phyloP scores from a whole-genome alignment of 30 jellyfish, hydroid and myxozoan species.

The Cassiopea xamachana region DNA sequence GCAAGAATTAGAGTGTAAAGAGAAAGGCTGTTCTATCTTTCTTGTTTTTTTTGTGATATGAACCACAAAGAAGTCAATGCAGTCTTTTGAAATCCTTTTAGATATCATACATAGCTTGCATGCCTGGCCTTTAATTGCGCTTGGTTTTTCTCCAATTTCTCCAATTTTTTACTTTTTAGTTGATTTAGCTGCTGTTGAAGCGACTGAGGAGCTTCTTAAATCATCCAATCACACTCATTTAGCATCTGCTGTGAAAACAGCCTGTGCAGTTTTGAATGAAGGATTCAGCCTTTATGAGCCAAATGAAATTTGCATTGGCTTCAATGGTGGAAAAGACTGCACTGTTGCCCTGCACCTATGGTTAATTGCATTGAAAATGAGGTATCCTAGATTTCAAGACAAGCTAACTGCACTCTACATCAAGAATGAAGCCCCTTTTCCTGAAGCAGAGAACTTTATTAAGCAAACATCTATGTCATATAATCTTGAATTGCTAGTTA shows the following conservation, averaged over 20 bases:
- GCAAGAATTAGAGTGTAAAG: no score
- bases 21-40: no score
- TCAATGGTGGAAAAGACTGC: constrained; percentile 99
- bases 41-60: no score
- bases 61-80: no score
- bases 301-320: constrained; percentile 89
- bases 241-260: constrained; percentile 79
- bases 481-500: constrained; percentile 72
- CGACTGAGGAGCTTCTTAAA: constrained; percentile 30
- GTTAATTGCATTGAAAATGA: constrained; percentile 77
- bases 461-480: constrained; percentile 56
- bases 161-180: not conserved
- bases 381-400: constrained; percentile 60
- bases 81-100: no score
- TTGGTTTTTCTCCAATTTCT: not conserved
- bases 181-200: constrained; percentile 44
- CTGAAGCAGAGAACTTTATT: constrained; percentile 86
- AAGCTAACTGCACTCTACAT: constrained; percentile 73
- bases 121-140: no score
- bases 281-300: constrained; percentile 72
- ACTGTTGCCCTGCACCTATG: constrained; percentile 90
- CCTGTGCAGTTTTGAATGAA: constrained; percentile 90
- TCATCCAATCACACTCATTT: constrained; percentile 67
- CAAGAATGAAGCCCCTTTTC: constrained; percentile 83
- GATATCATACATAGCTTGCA: no score